Evolutionary conservation across 2,113 vertebrate genomes (phyloP), one percentile per base, ranked within the genome.

Genomic region (Dipodomys stephensi): DNA sequence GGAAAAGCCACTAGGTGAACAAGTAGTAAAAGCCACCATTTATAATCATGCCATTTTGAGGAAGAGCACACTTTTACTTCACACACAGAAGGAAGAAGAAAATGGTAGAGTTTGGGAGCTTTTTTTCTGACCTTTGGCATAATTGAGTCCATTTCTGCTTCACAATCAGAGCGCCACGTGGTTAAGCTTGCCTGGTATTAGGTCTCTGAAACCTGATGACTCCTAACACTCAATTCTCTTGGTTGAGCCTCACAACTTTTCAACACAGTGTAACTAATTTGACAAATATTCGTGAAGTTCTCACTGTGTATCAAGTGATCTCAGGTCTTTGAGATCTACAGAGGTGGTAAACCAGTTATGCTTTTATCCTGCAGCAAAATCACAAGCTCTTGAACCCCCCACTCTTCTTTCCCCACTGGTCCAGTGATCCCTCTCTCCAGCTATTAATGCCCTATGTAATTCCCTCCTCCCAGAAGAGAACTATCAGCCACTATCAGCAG

Each of bases 211-310:
- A 72, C 8, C 27, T 60, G 35, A 32, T 84, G 60, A 39, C 20
- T 69, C 46, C 4, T 19, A 80, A 80, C 3, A 72, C n/a, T 68
- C 86, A 78, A 30, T 49, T 88, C 60, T 65, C 30, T 72, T 90
- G n/a, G 73, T 85, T 88, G 79, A 85, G 32, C 49, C 28, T 68
- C 30, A 78, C 19, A 49, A 69, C 7, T 20, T 94, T 81, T 81
- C 15, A 73, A 73, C 20, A 60, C 19, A 71, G 67, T 62, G 11
- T 65, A 81, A 82, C 67, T 57, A 88, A 87, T 67, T 74, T 13
- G 65, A 32, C 28, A 86, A 91, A 30, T 62, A 68, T 69, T 95
- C 71, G 62, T 93, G 82, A 86, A 76, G 18, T 9, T 87, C 30
- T 85, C 64, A 71, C 19, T 60, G 10, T 82, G 64, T 67, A 28